Evolutionary conservation across 2,888 invertebrate species (phyloP), one percentile per base, ranked within the genome.

Genomic region (Cosmia pyralina): DNA sequence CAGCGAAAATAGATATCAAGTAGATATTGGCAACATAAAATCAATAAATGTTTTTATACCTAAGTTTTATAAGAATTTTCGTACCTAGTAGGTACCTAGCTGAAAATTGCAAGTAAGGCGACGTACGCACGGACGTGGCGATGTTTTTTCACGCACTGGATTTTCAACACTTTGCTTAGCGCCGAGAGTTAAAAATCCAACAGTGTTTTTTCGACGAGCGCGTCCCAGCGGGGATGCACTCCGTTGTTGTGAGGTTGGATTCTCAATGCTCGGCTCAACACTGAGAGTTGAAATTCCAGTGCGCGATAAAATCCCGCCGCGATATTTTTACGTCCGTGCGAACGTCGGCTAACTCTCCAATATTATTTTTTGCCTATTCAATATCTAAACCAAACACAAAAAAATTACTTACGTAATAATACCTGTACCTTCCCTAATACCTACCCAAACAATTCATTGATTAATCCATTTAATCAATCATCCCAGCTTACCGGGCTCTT

Each of bases 391-490:
- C 13, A 8, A 15, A 19, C 34, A 19, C 22, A 38, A 28, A 78
- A n/a, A 62, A 50, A 68, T 6, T 0, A 59, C 28, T 0, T 7
- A 10, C 53, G 11, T 7, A 44, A n/a, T 28, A 17, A 52, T 46
- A 57, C 41, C 41, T 41, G 28, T 48, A 70, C 34, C 55, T 38
- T 46, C 15, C 44, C 53, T 65, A 46, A 59, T 44, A 60, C 57
- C 38, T 50, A 3, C n/a, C 11, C n/a, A 46, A 66, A 81, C 60
- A 62, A 75, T 62, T 53, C 6, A 62, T 63, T 57, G 75, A 63
- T 81, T 66, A 75, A 81, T 77, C 81, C 75, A 66, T 65, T 81
- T 57, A 75, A 81, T 78, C 69, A 81, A 81, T 78, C 78, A 78
- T 52, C 69, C 76, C 53, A 50, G 76, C 69, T 64, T 78, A 75